Base-by-base conservation (phyloP, 2,888 invertebrate species). In the Eueremaeus valkanovi region DNA sequence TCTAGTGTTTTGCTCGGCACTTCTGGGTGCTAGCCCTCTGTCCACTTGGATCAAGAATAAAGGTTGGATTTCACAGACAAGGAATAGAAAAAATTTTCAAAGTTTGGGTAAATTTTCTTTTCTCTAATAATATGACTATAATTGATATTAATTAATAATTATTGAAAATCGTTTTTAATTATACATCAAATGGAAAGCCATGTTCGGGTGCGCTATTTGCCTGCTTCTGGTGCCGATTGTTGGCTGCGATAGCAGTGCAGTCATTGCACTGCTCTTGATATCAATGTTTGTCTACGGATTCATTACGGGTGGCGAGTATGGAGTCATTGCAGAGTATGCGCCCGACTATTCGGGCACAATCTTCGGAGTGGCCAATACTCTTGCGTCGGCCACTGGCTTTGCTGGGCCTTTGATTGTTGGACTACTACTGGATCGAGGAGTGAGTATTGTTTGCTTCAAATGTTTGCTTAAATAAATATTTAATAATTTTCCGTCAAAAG, bases 361-460 rank as follows among this genome's bases (percentile, higher is more conserved):
- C 5, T 78, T 76, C 61, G 78, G 78, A 36, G 70, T 78, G 13
- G 74, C 75, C 18, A 78, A 78, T 63, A 73, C 68, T 18, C 31
- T 78, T 11, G 78, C 75, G 9, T 58, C 72, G 21, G 36, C 74
- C 18, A 73, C 73, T 40, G 78, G 78, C 2, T 72, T 78, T 70
- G 33, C 76, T 9, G 77, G 76, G 1, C 78, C 78, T 8, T 31
- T 73, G 13, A 58, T 78, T 45, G 76, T 76, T 29, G 78, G 78
- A 13, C 18, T 72, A 5, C 31, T 77, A 9, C 61, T 77, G n/a
- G 73, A 76, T 8, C 66, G 33, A 16, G 18, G 42, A 24, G 74
- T 75, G 21, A 58, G 29, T 29, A n/a, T 11, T 40, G 11, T 13
- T 58, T 51, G 51, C 8, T 51, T 11, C 6, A 11, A 11, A 51